These are phyloP conservation scores for Cydia splendana DNA, from an alignment of 1,140 invertebrate genomes.

Conservation along the genomic window DNA sequence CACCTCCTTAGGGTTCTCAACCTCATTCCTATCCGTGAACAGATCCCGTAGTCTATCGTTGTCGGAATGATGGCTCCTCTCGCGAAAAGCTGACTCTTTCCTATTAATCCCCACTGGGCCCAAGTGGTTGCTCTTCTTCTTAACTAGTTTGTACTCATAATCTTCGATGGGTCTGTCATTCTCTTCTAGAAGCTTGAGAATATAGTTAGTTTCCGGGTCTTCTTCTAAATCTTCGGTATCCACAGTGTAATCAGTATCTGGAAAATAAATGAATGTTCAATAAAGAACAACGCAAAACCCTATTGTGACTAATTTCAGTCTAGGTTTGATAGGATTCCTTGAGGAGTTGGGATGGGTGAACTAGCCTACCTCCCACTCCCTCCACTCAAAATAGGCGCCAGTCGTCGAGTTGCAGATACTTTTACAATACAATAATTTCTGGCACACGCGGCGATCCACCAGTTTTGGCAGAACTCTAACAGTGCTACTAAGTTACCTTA, in stretches of 20 bases:
- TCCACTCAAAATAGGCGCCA: no score
- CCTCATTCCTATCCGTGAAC: constrained; percentile 79
- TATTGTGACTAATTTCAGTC: no score
- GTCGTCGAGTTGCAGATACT: no score
- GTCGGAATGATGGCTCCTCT: constrained; percentile 77
- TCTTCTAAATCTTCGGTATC: constrained; percentile 64
- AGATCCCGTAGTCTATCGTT: constrained; percentile 80
- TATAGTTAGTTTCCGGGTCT: constrained; percentile 62
- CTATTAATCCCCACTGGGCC: constrained; percentile 43
- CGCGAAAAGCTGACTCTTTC: constrained; percentile 79
- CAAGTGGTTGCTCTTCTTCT: constrained; percentile 59
- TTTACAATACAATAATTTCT: no score
- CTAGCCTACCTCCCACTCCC: no score
- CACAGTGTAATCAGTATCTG: constrained; percentile 67
- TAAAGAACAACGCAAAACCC: no score
- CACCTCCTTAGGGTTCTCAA: constrained; percentile 67
- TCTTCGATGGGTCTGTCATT: constrained; percentile 56
- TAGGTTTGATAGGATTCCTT: no score
- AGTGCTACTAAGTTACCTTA: neutral
- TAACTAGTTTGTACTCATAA: constrained; percentile 72
- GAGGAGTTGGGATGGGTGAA: no score
- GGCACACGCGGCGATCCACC: no score
- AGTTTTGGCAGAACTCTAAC: no score
- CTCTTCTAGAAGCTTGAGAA: constrained; percentile 63
- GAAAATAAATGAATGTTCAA: constrained; percentile 35